phyloP scores from a whole-genome alignment of 2,113 vertebrate genomes.

The Megalops atlanticus region DNA sequence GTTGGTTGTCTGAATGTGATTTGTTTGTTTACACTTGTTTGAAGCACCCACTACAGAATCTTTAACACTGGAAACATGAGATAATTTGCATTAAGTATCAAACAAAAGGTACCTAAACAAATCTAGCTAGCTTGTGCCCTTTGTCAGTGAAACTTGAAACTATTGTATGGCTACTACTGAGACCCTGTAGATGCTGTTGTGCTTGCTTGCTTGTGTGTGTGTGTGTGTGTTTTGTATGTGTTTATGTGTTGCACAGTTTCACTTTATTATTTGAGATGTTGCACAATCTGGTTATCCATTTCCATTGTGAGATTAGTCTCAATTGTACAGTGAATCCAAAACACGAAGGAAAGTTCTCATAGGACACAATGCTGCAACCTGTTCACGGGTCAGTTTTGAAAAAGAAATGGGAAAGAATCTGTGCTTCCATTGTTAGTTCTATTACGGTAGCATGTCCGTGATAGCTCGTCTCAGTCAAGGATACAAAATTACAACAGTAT shows the following conservation, averaged over 20 bases:
- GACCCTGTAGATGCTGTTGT: not conserved
- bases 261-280: conserved; percentile 38
- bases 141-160: conserved; percentile 6
- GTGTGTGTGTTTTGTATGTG: no score
- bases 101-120: not conserved
- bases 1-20: not conserved
- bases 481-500: not conserved
- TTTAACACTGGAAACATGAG: no score
- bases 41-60: no score
- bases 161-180: not conserved
- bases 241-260: conserved; percentile 44
- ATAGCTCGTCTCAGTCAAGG: conserved; percentile 11
- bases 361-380: not conserved
- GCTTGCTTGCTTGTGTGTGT: conserved; percentile 20
- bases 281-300: conserved; percentile 7
- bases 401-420: not conserved
- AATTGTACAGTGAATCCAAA: conserved; percentile 11
- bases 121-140: not conserved
- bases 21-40: not conserved
- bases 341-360: not conserved
- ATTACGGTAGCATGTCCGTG: conserved; percentile 8
- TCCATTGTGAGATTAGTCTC: not conserved
- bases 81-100: no score
- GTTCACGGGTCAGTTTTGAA: not conserved
- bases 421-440: not conserved